These are phyloP conservation scores for Melanotaenia maccullochi DNA, from an alignment of 2,797 vertebrate genomes.

Conservation along the genomic window DNA sequence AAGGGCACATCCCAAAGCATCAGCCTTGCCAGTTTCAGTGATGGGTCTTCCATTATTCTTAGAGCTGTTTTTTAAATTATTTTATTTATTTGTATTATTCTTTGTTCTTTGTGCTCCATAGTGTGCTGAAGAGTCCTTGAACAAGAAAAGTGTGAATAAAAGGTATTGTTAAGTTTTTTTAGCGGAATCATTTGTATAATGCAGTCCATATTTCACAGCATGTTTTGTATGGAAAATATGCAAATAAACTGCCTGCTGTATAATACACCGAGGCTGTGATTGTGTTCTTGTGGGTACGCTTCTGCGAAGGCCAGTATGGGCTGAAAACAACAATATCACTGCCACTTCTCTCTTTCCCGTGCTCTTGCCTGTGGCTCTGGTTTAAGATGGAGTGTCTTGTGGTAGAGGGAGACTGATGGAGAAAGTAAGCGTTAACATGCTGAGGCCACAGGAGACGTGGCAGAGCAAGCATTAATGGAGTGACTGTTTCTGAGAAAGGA, in stretches of 20 bases:
- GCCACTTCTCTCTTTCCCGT: slow-evolving; percentile 28
- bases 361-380: slow-evolving; percentile 55
- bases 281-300: slow-evolving; percentile 9
- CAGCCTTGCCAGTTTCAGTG: not conserved
- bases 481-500: slow-evolving; percentile 71
- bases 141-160: slow-evolving; percentile 6
- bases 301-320: slow-evolving; percentile 5
- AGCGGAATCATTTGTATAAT: slow-evolving; percentile 2
- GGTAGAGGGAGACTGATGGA: slow-evolving; percentile 71
- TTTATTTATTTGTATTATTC: not conserved
- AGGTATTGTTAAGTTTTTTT: not conserved
- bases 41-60: not conserved
- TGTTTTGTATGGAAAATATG: slow-evolving; percentile 10
- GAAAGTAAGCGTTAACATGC: slow-evolving; percentile 73
- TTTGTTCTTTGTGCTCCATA: not conserved
- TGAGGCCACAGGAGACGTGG: slow-evolving; percentile 73
- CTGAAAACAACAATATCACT: slow-evolving; percentile 41
- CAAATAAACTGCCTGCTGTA: slow-evolving; percentile 9
- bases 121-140: slow-evolving; percentile 8
- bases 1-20: not conserved
- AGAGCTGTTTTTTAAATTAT: not conserved
- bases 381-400: slow-evolving; percentile 64
- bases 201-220: not conserved
- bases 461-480: slow-evolving; percentile 78
- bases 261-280: not conserved